These are phyloP conservation scores for Pithys albifrons DNA, from an alignment of 2,113 vertebrate genomes.

Conservation along the genomic window DNA sequence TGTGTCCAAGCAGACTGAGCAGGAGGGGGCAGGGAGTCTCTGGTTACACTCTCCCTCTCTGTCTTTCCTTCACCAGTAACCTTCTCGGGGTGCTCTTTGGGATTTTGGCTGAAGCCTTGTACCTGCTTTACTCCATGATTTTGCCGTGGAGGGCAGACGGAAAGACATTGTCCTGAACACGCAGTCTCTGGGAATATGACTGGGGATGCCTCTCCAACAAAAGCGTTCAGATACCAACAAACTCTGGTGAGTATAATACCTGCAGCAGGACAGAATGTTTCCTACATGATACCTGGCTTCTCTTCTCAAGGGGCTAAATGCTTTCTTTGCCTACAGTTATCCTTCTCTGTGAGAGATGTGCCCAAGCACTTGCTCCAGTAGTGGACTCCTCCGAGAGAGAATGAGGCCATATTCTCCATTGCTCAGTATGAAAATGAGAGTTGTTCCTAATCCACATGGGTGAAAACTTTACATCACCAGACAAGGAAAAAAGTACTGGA, in stretches of 20 bases:
- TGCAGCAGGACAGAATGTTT: not conserved
- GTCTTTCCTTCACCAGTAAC: conserved; percentile 17
- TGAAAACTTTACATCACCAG: not conserved
- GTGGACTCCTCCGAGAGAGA: not conserved
- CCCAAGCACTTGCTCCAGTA: not conserved
- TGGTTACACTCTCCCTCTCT: conserved; percentile 56
- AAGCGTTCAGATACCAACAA: conserved; percentile 85
- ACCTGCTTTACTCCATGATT: conserved; percentile 1
- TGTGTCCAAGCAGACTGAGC: conserved; percentile 43
- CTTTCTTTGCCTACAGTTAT: not conserved
- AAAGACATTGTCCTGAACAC: not conserved
- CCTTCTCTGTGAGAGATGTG: not conserved
- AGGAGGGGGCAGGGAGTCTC: conserved; percentile 66
- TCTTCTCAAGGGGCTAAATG: not conserved
- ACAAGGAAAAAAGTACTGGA: not conserved
- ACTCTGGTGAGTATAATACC: conserved; percentile 80
- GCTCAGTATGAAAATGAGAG: not conserved
- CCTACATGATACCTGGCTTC: not conserved
- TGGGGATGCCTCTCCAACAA: conserved; percentile 85
- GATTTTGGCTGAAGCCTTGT: not conserved
- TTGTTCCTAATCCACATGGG: not conserved
- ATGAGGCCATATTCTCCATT: not conserved
- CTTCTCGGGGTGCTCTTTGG: conserved; percentile 40
- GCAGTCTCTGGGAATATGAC: conserved; percentile 72
- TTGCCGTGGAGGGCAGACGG: not conserved